A percentile compares a stretch with the other conserved stretches of the same genome.
phyloP scores from a whole-genome alignment of 2,113 vertebrate genomes.

The Lepidothrix coronata region DNA sequence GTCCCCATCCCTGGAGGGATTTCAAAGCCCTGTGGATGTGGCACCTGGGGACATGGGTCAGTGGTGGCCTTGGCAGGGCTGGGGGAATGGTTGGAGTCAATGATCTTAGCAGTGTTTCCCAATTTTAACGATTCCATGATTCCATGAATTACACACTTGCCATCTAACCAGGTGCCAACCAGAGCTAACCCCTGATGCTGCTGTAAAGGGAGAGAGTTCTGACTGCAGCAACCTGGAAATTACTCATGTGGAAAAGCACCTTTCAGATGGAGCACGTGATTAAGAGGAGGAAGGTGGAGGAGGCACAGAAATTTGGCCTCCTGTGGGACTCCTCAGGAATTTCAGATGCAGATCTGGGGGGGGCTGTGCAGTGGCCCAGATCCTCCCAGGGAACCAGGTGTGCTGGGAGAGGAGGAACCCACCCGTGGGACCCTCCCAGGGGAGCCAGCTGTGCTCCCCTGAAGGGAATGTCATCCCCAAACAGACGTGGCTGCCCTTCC shows the following conservation, averaged over 20 bases:
- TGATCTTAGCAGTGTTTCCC: neutral
- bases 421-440: neutral
- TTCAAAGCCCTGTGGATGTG: neutral
- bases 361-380: neutral
- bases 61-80: neutral
- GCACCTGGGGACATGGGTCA: neutral
- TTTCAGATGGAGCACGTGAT: neutral
- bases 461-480: neutral
- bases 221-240: neutral
- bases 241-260: neutral
- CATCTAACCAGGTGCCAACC: neutral
- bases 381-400: neutral
- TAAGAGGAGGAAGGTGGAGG: neutral
- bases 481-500: neutral
- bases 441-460: neutral
- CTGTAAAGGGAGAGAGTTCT: neutral
- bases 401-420: neutral
- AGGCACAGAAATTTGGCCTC: neutral
- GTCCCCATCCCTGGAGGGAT: neutral
- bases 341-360: accelerated
- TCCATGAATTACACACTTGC: neutral
- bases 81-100: neutral
- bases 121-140: neutral
- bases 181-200: neutral
- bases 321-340: neutral